Evolutionary conservation across 2,113 vertebrate genomes (phyloP).

Genomic region (Labrus mixtus): DNA sequence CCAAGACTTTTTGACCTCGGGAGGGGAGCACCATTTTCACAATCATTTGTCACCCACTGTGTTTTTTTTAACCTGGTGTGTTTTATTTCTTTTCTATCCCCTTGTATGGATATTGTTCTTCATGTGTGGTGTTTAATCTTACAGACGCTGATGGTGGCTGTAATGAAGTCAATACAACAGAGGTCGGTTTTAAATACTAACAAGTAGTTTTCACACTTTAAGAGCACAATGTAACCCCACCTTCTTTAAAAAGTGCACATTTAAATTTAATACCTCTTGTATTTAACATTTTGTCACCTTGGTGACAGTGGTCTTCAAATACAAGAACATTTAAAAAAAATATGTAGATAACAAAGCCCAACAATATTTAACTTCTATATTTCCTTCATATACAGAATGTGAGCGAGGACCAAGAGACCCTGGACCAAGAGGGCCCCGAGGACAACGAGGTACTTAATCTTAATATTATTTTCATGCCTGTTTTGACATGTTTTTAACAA

Average conservation of each 20-base stretch:
- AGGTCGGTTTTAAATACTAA: slow-evolving; percentile 62
- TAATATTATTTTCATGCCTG: not conserved
- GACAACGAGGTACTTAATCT: slow-evolving; percentile 66
- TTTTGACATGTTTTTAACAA: not conserved
- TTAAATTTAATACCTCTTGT: not conserved
- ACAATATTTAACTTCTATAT: slow-evolving; percentile 3
- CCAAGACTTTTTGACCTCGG: not conserved
- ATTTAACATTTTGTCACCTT: slow-evolving; percentile 3
- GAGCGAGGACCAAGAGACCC: not conserved
- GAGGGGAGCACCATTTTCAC: not conserved
- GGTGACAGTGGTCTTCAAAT: not conserved
- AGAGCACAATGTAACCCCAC: not conserved
- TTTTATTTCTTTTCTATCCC: slow-evolving; percentile 18
- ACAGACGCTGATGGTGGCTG: slow-evolving; percentile 40
- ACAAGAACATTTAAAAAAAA: not conserved
- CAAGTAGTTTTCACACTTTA: slow-evolving; percentile 7
- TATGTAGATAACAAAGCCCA: not conserved
- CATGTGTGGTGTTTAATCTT: slow-evolving; percentile 64
- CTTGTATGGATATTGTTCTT: slow-evolving; percentile 1
- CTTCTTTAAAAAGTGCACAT: not conserved
- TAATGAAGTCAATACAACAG: slow-evolving; percentile 1
- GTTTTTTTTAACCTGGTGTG: slow-evolving; percentile 25
- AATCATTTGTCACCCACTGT: not conserved
- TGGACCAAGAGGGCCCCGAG: not conserved
- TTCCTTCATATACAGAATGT: slow-evolving; percentile 16